Percentiles rank a stretch among this genome's conserved stretches.
These are phyloP conservation scores for Gracilinanus agilis DNA, from an alignment of 2,113 vertebrate genomes.

Conservation along the genomic window DNA sequence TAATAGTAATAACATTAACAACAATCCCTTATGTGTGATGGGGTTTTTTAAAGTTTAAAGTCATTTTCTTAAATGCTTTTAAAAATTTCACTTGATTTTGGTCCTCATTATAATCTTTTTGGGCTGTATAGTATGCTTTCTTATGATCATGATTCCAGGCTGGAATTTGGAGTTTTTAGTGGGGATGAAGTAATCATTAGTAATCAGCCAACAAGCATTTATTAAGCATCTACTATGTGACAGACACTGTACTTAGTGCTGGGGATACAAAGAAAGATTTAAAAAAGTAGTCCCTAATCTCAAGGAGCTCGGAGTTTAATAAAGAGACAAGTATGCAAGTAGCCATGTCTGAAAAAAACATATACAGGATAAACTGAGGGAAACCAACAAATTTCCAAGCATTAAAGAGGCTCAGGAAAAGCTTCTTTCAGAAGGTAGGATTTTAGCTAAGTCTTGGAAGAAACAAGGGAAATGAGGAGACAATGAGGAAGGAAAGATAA, in stretches of 20 bases:
- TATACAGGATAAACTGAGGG: not conserved
- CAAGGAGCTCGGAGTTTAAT: not conserved
- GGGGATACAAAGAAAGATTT: not conserved
- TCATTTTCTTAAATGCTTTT: not conserved
- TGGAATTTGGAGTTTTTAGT: accelerated
- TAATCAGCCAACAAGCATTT: not conserved
- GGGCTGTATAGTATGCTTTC: not conserved
- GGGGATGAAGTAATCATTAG: not conserved
- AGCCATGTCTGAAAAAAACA: not conserved
- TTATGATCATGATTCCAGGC: not conserved
- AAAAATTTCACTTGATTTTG: not conserved
- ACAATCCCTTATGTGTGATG: not conserved
- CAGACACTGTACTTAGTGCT: not conserved
- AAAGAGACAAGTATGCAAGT: not conserved
- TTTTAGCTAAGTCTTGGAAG: not conserved
- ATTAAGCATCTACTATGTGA: not conserved
- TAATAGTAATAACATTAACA: not conserved
- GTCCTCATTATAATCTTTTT: not conserved
- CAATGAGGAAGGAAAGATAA: not conserved
- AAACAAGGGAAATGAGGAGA: not conserved
- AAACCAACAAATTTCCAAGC: not conserved
- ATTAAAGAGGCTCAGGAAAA: not conserved
- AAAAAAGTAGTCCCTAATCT: not conserved
- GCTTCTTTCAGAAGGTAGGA: not conserved
- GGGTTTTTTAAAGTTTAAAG: not conserved